Evolutionary conservation across 2,113 vertebrate species (phyloP).

Genomic region (Scalopus aquaticus): DNA sequence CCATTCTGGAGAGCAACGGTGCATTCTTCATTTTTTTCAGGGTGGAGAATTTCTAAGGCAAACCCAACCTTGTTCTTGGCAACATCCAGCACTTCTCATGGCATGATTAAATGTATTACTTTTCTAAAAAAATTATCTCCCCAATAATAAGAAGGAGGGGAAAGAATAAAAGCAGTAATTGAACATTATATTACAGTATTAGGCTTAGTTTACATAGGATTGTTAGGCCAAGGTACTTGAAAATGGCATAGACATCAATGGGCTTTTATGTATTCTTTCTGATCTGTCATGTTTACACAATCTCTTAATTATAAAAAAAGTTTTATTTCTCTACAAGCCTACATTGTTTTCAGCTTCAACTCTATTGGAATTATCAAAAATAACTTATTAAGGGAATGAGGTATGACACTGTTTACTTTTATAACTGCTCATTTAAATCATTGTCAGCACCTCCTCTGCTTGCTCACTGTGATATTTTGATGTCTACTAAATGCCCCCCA

Average conservation of each 20-base stretch:
- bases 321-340: neutral
- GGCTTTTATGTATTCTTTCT: neutral
- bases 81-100: neutral
- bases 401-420: neutral
- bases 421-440: neutral
- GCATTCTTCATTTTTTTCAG: neutral
- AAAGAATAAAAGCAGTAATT: neutral
- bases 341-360: conserved; percentile 8
- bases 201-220: neutral
- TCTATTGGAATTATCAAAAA: conserved; percentile 6
- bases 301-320: neutral
- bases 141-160: neutral
- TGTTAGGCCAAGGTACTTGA: neutral
- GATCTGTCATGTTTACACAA: neutral
- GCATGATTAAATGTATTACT: neutral
- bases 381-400: neutral
- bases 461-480: neutral
- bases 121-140: neutral
- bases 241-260: neutral
- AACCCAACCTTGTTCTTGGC: neutral
- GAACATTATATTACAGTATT: neutral
- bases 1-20: neutral
- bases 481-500: neutral
- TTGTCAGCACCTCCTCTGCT: neutral
- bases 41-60: neutral